Base-by-base conservation (phyloP, 2,797 vertebrate species). In the Benthosema pterotum region DNA sequence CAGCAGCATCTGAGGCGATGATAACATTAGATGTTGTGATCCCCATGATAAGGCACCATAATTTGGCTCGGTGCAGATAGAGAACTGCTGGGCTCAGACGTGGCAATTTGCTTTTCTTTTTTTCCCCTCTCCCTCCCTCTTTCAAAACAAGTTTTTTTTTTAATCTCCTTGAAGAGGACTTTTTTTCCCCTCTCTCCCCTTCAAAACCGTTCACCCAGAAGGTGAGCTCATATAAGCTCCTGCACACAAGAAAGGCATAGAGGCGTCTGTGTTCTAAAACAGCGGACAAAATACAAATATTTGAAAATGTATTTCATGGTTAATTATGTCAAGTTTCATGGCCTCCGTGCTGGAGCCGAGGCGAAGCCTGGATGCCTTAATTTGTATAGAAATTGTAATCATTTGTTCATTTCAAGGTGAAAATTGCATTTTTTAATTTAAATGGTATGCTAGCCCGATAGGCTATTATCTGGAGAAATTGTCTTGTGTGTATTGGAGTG, bases 381-480 rank as follows among this genome's bases (percentile, higher is more conserved):
- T 96, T 96, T 96, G 94, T 95, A 95, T 94, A 95, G 94, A 96
- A 95, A 96, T 94, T 95, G 94, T 95, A 96, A 96, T 96, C 94
- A 95, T 95, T 95, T 95, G 94, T 95, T 96, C 94, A 96, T 95
- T 95, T 95, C 94, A 95, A 96, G 94, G 94, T 95, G 93, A 96
- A 95, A 95, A 96, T 96, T 95, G 94, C 94, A 95, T 96, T 96
- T 95, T 95, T 96, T n/a, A 92, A 38, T 96, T 96, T 94, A 95
- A 95, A 96, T 95, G 95, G 95, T 95, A 95, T 95, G 93, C 94
- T 94, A 9, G 94, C 92, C 73, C 93, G 94, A 94, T 94, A 94
- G 93, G 92, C 94, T 94, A 95, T 96, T 96, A 95, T 95, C 93
- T 92, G 93, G 91, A 94, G 94, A 95, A 95, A 95, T 94, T 92